Evolutionary conservation across 2,113 vertebrate species (phyloP), one percentile per base, ranked within the genome.

Genomic region (Tauraco erythrolophus): DNA sequence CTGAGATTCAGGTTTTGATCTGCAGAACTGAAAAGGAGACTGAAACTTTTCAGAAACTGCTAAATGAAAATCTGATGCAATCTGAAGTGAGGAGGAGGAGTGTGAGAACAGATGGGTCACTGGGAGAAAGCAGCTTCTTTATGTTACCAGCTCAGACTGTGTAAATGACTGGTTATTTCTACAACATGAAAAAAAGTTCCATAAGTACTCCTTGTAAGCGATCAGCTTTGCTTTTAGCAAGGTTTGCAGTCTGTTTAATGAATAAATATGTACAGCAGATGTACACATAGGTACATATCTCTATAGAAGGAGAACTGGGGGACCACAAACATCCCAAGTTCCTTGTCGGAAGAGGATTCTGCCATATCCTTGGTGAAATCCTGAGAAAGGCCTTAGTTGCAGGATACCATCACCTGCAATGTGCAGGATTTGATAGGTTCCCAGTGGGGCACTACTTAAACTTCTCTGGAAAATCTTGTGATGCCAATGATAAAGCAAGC

Each of bases 81-180:
- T 53, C 25, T 72, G 51, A 60, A 61, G 53, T 60, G 46, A 75
- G 27, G 21, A 70, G 37, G 62, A 89, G 14, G 43, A 62, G 21
- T 75, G 37, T 60, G 43, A 84, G 64, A 94, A 94, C 65, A 96
- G 87, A 93, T 89, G 91, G 65, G 48, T 68, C 74, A 53, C 37
- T 14, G 57, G 74, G 23, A 83, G 25, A 94, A 94, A 94, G 60
- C 65, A 85, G 53, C 60, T 91, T 60, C 80, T 91, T 94, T 93
- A 56, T 57, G 51, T 50, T 96, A 76, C 54, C 46, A 70, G 1
- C 37, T 53, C 48, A 91, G 77, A 58, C 14, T 39, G 19, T 33
- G 50, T 64, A 91, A 89, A 85, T 58, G 28, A 14, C 37, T 84
- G 30, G 16, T 70, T 96, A 54, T 33, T 79, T 79, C 76, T 51